These are phyloP conservation scores for Sebastes matsubarae DNA, from an alignment of 2,797 vertebrate species.

Conservation along the genomic window DNA sequence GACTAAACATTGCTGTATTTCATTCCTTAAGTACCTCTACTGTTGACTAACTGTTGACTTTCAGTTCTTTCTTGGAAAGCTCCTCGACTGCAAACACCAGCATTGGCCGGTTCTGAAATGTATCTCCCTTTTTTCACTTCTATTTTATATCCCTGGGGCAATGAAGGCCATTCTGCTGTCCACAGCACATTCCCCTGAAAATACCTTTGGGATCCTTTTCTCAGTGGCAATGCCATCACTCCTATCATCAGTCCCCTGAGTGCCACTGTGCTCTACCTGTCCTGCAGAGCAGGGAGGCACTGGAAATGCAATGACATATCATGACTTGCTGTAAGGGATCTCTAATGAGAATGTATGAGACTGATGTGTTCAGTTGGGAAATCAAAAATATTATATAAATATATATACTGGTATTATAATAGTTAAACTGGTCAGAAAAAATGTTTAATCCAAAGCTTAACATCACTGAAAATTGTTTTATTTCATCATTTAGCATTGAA, in stretches of 20 bases:
- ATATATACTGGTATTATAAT: too few species aligned
- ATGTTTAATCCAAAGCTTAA: neutral
- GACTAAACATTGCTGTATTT: constrained; percentile 1
- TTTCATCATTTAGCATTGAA: neutral
- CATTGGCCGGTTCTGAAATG: constrained; percentile 32
- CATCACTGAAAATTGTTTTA: neutral
- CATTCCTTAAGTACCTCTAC: neutral
- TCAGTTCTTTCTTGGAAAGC: constrained; percentile 18
- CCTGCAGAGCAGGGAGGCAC: constrained; percentile 26
- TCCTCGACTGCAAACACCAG: constrained; percentile 21
- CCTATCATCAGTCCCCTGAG: constrained; percentile 58
- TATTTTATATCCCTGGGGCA: constrained; percentile 43
- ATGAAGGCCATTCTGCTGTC: constrained; percentile 62
- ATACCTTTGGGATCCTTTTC: constrained; percentile 55
- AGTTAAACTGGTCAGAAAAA: neutral
- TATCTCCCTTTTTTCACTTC: constrained; percentile 30
- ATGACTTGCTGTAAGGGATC: constrained; percentile 31
- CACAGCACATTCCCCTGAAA: constrained; percentile 64
- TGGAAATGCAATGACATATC: constrained; percentile 25
- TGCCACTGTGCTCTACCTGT: constrained; percentile 54
- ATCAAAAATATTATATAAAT: neutral
- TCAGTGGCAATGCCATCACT: constrained; percentile 52
- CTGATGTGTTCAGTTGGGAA: constrained; percentile 12
- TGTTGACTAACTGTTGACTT: constrained; percentile 31
- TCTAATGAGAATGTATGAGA: constrained; percentile 13